Evolutionary conservation across 1,140 invertebrate genomes (phyloP).

Genomic region (Adoxophyes honmai): DNA sequence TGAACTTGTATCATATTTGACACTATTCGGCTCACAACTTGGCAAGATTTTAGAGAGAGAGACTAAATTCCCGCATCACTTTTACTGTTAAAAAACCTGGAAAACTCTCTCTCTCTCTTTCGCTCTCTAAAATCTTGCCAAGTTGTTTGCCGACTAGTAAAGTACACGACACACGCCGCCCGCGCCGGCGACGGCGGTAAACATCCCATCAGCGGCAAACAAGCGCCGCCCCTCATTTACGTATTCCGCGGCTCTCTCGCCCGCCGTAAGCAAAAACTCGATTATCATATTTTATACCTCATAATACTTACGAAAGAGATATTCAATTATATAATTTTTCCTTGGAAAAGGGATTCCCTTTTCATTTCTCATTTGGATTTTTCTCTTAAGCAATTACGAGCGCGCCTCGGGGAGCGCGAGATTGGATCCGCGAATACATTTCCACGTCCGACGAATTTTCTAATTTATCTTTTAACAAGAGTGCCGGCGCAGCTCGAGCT

Average conservation of each 20-base stretch:
- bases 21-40: too few relatives aligned
- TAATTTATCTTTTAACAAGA: slow-evolving; percentile 71
- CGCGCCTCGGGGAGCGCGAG: slow-evolving; percentile 55
- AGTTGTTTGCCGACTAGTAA: background rate
- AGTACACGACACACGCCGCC: too few relatives aligned
- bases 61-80: too few relatives aligned
- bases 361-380: slow-evolving; percentile 77
- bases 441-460: slow-evolving; percentile 42
- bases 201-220: slow-evolving; percentile 8
- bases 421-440: slow-evolving; percentile 61
- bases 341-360: slow-evolving; percentile 73
- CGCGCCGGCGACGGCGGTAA: too few relatives aligned
- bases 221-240: slow-evolving; percentile 15
- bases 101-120: too few relatives aligned
- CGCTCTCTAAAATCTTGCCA: too few relatives aligned
- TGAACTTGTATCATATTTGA: background rate
- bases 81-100: background rate
- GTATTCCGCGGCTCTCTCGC: slow-evolving; percentile 27
- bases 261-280: slow-evolving; percentile 66
- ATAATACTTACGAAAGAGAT: slow-evolving; percentile 74
- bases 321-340: slow-evolving; percentile 77
- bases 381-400: slow-evolving; percentile 76
- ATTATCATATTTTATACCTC: slow-evolving; percentile 78
- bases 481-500: slow-evolving; percentile 51
- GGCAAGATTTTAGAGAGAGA: too few relatives aligned